phyloP scores from a whole-genome alignment of 1,140 invertebrate species.

The Ceratina australensis region DNA sequence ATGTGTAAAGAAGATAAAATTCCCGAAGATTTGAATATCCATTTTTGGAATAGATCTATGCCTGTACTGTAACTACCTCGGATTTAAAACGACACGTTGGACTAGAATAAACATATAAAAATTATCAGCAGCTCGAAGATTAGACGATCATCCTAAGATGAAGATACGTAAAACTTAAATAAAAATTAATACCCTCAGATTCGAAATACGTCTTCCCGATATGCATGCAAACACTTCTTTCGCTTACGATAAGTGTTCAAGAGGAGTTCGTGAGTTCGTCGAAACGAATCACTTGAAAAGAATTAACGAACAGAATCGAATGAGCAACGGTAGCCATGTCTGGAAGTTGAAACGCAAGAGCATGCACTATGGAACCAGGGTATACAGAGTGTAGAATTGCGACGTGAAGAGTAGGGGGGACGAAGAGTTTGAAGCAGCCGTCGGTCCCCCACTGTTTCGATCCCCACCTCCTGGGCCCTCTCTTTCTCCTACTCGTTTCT shows the following conservation, averaged over 20 bases:
- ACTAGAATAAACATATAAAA: no score
- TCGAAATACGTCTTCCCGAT: neutral
- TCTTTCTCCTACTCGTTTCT: constrained; percentile 49
- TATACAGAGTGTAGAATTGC: constrained; percentile 1
- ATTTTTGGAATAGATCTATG: no score
- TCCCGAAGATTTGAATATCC: no score
- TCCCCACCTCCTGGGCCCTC: constrained; percentile 45
- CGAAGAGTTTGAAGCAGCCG: constrained; percentile 33
- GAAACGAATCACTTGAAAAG: neutral
- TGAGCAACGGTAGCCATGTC: constrained; percentile 1
- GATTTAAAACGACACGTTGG: no score
- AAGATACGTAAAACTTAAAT: no score
- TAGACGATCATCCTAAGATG: no score
- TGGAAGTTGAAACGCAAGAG: constrained; percentile 12
- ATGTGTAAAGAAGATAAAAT: no score
- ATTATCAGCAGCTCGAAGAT: no score
- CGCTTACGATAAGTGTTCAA: neutral
- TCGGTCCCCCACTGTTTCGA: constrained; percentile 44
- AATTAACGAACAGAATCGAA: neutral
- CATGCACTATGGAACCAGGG: constrained; percentile 35
- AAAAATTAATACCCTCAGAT: neutral
- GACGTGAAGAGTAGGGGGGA: constrained; percentile 5
- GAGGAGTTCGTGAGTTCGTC: neutral
- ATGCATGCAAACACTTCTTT: neutral
- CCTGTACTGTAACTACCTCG: no score